phyloP scores from a whole-genome alignment of 2,888 invertebrate genomes.

The Erebia ligea region DNA sequence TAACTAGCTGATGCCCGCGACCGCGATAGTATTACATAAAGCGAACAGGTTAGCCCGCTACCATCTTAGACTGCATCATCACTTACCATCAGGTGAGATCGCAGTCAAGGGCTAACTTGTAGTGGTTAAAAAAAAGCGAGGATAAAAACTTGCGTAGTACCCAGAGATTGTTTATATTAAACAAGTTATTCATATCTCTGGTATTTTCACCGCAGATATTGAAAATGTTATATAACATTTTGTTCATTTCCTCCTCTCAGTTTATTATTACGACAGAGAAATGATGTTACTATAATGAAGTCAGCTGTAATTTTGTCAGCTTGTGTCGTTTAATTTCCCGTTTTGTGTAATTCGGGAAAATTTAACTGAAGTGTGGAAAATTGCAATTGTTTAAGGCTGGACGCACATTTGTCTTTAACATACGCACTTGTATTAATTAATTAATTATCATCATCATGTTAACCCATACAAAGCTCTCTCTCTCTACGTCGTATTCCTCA shows the following conservation, averaged over 20 bases:
- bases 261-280: neutral
- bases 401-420: neutral
- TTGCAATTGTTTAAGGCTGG: neutral
- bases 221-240: neutral
- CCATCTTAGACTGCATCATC: too few relatives aligned
- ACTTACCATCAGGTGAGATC: too few relatives aligned
- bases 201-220: neutral
- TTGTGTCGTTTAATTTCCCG: constrained; percentile 3
- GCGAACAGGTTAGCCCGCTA: too few relatives aligned
- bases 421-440: neutral
- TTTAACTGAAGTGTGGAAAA: neutral
- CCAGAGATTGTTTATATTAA: too few relatives aligned
- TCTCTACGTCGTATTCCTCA: too few relatives aligned
- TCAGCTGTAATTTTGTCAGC: neutral
- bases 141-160: too few relatives aligned
- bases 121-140: too few relatives aligned
- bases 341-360: neutral
- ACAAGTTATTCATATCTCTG: neutral
- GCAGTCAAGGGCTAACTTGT: too few relatives aligned
- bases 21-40: too few relatives aligned
- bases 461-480: too few relatives aligned
- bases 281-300: constrained; percentile 2
- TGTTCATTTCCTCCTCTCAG: neutral
- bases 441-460: too few relatives aligned
- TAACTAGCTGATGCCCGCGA: too few relatives aligned